Percentiles rank a stretch among this genome's conserved stretches.
Conservation (phyloP, 2,113 vertebrate species). For the Misgurnus anguillicaudatus region DNA sequence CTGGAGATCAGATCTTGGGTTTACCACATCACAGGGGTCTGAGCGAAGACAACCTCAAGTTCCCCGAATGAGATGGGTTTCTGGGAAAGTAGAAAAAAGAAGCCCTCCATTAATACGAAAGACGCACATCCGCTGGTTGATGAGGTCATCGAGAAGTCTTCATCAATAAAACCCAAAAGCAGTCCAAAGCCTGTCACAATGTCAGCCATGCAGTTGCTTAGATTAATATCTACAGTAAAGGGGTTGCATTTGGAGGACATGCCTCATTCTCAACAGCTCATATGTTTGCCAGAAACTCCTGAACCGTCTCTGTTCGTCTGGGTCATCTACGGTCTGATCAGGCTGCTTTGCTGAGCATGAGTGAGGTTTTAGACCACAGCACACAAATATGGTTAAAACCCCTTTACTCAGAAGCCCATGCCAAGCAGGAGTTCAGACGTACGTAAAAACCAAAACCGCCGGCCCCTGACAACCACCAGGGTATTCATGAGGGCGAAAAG, state of each 20-base stretch:
- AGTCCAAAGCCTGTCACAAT: slow-evolving; percentile 58
- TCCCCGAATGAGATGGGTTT: slow-evolving; percentile 58
- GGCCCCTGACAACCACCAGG: slow-evolving; percentile 62
- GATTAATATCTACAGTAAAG: slow-evolving; percentile 54
- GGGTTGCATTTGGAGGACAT: slow-evolving; percentile 57
- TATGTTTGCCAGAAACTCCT: slow-evolving; percentile 56
- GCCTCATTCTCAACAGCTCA: slow-evolving; percentile 52
- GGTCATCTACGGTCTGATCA: slow-evolving; percentile 21
- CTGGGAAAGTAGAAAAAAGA: slow-evolving; percentile 59
- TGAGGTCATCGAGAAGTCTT: slow-evolving; percentile 66
- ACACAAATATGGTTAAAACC: slow-evolving; percentile 69
- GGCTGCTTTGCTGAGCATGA: slow-evolving; percentile 50
- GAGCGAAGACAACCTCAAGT: slow-evolving; percentile 27
- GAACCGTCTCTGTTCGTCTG: neutral
- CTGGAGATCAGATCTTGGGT: slow-evolving; percentile 63
- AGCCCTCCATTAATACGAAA: slow-evolving; percentile 54
- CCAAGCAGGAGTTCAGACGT: slow-evolving; percentile 69
- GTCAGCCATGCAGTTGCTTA: slow-evolving; percentile 58
- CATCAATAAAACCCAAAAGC: slow-evolving; percentile 58
- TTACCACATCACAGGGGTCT: slow-evolving; percentile 63
- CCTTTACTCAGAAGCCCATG: slow-evolving; percentile 61
- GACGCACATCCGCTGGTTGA: slow-evolving; percentile 60
- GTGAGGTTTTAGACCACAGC: slow-evolving; percentile 65
- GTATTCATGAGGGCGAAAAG: slow-evolving; percentile 3
- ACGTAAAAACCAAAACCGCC: slow-evolving; percentile 66